phyloP scores from a whole-genome alignment of 2,888 invertebrate species.

The Lamellibrachia columna region DNA sequence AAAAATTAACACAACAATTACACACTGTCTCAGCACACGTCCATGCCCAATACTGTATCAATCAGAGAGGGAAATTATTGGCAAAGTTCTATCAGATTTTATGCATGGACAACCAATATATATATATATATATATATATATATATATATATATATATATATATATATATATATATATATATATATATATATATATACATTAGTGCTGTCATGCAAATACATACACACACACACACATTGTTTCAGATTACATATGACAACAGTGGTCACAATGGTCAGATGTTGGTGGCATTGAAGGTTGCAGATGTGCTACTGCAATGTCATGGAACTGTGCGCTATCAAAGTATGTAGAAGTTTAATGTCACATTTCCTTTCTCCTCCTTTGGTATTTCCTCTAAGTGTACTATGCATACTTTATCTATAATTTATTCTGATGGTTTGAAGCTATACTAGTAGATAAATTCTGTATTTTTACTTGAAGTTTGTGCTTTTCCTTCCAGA shows the following conservation, averaged over 20 bases:
- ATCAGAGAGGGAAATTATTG: too few relatives aligned
- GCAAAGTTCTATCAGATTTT: too few relatives aligned
- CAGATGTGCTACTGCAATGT: constrained; percentile 28
- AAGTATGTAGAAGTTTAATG: constrained; percentile 6
- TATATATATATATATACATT: neutral
- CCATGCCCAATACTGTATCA: too few relatives aligned
- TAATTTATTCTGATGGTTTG: neutral
- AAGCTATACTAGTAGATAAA: neutral
- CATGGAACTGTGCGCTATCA: constrained; percentile 23
- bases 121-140: too few relatives aligned
- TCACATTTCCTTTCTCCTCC: neutral
- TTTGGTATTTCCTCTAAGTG: neutral
- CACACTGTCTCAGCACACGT: too few relatives aligned
- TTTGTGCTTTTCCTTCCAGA: neutral
- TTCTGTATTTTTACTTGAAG: neutral
- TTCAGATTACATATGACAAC: constrained; percentile 83
- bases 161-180: too few relatives aligned
- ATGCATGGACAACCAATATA: too few relatives aligned
- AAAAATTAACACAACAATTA: too few relatives aligned
- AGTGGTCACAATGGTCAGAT: constrained; percentile 94
- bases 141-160: too few relatives aligned
- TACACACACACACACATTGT: neutral
- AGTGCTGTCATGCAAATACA: neutral
- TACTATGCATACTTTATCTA: neutral
- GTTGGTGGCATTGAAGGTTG: constrained; percentile 76